Base-by-base conservation (phyloP, 2,113 vertebrate genomes). In the Perognathus longimembris region DNA sequence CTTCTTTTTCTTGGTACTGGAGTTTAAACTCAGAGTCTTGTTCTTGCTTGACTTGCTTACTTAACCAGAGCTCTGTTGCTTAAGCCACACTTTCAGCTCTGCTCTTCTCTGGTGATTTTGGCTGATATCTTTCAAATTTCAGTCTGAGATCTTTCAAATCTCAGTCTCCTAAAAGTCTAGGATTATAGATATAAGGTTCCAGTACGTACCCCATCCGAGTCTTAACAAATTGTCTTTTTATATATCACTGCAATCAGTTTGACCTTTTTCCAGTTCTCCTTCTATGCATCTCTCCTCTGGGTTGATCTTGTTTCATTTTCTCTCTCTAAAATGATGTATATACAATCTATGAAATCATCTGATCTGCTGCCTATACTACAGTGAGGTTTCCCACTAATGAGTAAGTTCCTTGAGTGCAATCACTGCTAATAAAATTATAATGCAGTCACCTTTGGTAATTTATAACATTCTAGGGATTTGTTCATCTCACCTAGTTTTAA, bases 401-500 rank as follows among this genome's bases (percentile, higher is more conserved):
- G 57, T 59, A 94, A 71, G 32, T 67, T 78, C 34, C 15, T 78
- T 75, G 20, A 83, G 74, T 79, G 32, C 70, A 54, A 86, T 71
- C 28, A 83, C 28, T 42, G 9, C 38, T 86, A 76, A 86, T 71
- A n/a, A 84, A 69, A n/a, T 38, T 89, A 40, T 80, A 71, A 66
- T 66, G 84, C 66, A 89, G 61, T 71, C 32, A 40, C 17, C 6
- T 82, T 77, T 82, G 18, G 1, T 66, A 83, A 88, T 40, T 92
- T 74, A 75, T 20, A 69, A 73, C 75, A 77, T 75, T 88, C 61
- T 70, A 74, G 22, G 89, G 64, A 64, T 79, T 17, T 80, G 30
- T 42, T 92, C 5, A 79, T 85, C 92, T 90, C 21, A 50, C 57
- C 54, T 80, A 42, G 85, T 34, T 74, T 92, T 95, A 15, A 80